Percentiles rank a stretch among this genome's conserved stretches.
phyloP scores from a whole-genome alignment of 2,113 vertebrate species.

The Rhinopomastus cyanomelas region DNA sequence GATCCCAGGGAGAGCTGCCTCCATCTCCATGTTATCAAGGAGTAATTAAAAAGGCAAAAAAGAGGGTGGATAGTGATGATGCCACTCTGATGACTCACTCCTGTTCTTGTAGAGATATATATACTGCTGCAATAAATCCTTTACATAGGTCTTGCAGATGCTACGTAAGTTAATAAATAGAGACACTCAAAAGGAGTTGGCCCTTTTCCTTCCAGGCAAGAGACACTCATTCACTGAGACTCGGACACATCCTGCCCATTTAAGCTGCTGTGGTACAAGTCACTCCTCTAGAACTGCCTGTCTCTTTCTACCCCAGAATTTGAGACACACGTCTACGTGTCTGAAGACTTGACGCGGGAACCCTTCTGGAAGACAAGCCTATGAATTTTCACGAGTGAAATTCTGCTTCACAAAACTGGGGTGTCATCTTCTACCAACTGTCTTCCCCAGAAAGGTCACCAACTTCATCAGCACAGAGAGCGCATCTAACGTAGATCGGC shows the following conservation, averaged over 20 bases:
- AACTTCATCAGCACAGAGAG: not conserved
- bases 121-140: constrained; percentile 21
- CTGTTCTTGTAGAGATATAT: not conserved
- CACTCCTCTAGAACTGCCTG: not conserved
- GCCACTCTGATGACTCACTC: not conserved
- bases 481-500: not conserved
- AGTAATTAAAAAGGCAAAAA: constrained; percentile 36
- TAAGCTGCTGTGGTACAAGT: not conserved
- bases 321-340: not conserved
- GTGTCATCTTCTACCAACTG: not conserved
- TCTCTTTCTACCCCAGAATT: not conserved
- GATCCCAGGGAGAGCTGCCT: not conserved
- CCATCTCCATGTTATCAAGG: not conserved
- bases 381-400: not conserved
- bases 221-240: not conserved
- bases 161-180: not conserved
- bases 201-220: not conserved
- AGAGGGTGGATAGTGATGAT: not conserved
- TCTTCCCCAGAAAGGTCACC: constrained; percentile 26
- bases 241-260: not conserved
- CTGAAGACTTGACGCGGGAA: not conserved
- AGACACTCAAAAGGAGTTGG: not conserved
- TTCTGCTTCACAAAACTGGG: not conserved
- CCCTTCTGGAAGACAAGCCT: not conserved
- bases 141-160: not conserved